Conservation (phyloP, 2,113 vertebrate species). For the Ptilonorhynchus violaceus region DNA sequence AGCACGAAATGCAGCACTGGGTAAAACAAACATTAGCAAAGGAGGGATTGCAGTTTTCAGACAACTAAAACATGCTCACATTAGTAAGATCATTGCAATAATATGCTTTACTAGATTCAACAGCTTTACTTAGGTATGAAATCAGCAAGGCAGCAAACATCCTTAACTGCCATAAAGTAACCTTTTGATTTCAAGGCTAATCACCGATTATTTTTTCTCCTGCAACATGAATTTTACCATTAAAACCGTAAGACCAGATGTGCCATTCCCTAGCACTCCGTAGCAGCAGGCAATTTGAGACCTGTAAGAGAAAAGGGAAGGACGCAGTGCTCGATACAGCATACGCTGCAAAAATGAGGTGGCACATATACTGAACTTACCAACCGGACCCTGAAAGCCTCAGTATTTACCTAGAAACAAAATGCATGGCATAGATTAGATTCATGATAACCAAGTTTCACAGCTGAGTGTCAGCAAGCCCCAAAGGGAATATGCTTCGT, state of each 20-base stretch:
- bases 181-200: background rate
- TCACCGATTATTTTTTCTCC: background rate
- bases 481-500: background rate
- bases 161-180: background rate
- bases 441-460: background rate
- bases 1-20: background rate
- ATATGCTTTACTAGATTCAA: background rate
- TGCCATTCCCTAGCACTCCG: background rate
- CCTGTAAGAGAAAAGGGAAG: background rate
- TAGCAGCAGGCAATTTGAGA: background rate
- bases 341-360: background rate
- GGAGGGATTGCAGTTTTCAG: background rate
- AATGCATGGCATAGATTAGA: background rate
- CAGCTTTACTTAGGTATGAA: background rate
- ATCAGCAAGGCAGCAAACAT: background rate
- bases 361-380: background rate
- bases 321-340: background rate
- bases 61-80: background rate
- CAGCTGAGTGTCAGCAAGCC: background rate
- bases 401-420: constrained; percentile 25
- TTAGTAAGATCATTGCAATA: background rate
- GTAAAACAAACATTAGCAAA: background rate
- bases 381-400: background rate
- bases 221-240: background rate
- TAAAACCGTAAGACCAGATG: background rate